Percentiles rank a stretch among this genome's conserved stretches.
phyloP scores from a whole-genome alignment of 2,797 vertebrate species.

The Peromyscus attwateri region DNA sequence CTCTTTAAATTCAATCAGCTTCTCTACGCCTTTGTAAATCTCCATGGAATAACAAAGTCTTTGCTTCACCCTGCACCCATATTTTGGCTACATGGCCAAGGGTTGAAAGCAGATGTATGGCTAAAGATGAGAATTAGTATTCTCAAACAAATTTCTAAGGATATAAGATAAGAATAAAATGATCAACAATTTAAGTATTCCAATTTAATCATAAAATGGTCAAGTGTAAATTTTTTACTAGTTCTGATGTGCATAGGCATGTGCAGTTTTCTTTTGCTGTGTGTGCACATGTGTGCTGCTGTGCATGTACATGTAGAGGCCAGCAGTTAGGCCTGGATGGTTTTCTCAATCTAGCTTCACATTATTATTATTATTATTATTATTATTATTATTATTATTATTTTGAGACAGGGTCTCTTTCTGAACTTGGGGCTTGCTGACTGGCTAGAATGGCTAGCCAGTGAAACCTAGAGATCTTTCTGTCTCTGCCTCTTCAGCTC shows the following conservation, averaged over 20 bases:
- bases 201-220: background rate
- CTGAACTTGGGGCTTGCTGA: background rate
- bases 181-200: background rate
- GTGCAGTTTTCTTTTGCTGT: background rate
- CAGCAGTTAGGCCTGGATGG: background rate
- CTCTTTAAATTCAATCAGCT: background rate
- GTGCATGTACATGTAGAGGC: too few relatives aligned
- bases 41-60: background rate
- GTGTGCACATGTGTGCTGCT: background rate
- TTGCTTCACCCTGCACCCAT: background rate
- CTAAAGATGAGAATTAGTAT: background rate
- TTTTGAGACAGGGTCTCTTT: background rate
- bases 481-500: background rate
- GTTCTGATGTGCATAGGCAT: background rate
- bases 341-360: background rate
- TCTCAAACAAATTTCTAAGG: background rate
- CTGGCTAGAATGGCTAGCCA: background rate
- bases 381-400: background rate
- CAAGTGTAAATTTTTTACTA: background rate
- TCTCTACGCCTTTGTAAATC: background rate
- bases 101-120: conserved; percentile 12
- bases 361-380: too few relatives aligned
- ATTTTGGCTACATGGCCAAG: background rate
- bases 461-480: background rate
- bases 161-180: background rate